Base-by-base conservation (phyloP, 2,888 invertebrate species). In the Dicranocentrus wangi region DNA sequence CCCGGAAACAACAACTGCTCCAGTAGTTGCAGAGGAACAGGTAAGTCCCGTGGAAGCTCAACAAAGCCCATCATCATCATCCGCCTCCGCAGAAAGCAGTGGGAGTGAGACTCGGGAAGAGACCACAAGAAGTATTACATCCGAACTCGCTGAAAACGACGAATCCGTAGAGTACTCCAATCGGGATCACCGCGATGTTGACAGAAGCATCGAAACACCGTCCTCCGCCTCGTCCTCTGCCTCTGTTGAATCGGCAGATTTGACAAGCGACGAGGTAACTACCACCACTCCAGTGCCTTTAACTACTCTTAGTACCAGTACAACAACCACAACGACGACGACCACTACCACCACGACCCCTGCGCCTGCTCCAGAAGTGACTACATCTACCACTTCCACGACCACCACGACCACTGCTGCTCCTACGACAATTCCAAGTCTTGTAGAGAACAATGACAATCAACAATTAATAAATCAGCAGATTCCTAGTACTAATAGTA, bases 171-270 rank as follows among this genome's bases (percentile, higher is more conserved):
- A 71, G 15, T 51, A 42, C 1, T 65, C 61, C 17, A 79, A 79
- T 32, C 28, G 79, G 23, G 79, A 79, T 19, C 70, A 71, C 47
- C 17, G 79, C n/a, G 79, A 79, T 25, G 43, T 65, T 5, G 27
- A 58, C 7, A 53, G 19, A 27, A 71, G 66, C 21, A 71, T 66
- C 47, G 79, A 79, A 39, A 71, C 79, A 1, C 71, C 71, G 17
- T 13, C 28, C 5, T 8, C 32, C 19, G 10, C 43, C 21, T 32
- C 28, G 1, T 1, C n/a, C 13, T 19, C 55, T 21, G n/a, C 70
- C 1, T 47, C 5, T 8, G 53, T 25, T 7, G 17, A 13, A 25
- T 28, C 27, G 19, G 39, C 42, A 17, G 42, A 42, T 32, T 3
- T 17, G 13, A 21, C 2, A 17, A n/a, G 2, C n/a, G 66, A 43